These are phyloP conservation scores for Acromyrmex heyeri DNA, from an alignment of 1,140 invertebrate species.

Conservation along the genomic window DNA sequence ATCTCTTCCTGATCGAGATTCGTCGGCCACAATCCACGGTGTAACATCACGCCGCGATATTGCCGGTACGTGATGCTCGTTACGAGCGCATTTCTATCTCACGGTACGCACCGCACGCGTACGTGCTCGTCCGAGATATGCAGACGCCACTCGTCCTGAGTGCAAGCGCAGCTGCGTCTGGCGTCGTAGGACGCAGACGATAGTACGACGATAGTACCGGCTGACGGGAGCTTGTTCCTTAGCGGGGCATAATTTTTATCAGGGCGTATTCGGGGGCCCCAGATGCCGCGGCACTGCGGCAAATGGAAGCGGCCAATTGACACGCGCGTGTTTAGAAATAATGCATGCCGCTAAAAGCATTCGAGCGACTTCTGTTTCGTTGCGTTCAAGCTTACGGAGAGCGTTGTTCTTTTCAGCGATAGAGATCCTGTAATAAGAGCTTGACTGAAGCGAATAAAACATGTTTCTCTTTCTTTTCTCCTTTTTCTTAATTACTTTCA, in stretches of 20 bases:
- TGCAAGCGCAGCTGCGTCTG: slow-evolving; percentile 70
- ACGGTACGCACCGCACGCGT: slow-evolving; percentile 37
- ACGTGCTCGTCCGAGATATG: slow-evolving; percentile 50
- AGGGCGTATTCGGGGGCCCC: slow-evolving; percentile 64
- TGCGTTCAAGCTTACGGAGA: neutral
- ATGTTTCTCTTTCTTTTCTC: no score
- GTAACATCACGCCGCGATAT: slow-evolving; percentile 37
- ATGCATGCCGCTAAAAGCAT: slow-evolving; percentile 61
- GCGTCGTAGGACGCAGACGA: slow-evolving; percentile 35
- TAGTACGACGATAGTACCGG: slow-evolving; percentile 13
- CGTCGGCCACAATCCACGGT: neutral
- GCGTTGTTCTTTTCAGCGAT: neutral
- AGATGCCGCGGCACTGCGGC: slow-evolving; percentile 68
- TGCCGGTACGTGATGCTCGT: slow-evolving; percentile 38
- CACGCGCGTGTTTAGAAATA: slow-evolving; percentile 69
- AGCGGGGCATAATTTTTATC: slow-evolving; percentile 76
- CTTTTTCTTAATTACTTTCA: no score
- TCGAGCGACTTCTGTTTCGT: slow-evolving; percentile 37
- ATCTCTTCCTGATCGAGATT: slow-evolving; percentile 36
- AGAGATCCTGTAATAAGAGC: no score
- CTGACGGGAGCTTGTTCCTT: slow-evolving; percentile 54
- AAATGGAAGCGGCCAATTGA: slow-evolving; percentile 76
- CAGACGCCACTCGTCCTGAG: slow-evolving; percentile 44
- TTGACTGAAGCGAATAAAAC: no score
- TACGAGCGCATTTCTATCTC: slow-evolving; percentile 38